Percentiles rank a stretch among this genome's conserved stretches.
These are phyloP conservation scores for Archips xylosteana DNA, from an alignment of 2,888 invertebrate species.

Conservation along the genomic window DNA sequence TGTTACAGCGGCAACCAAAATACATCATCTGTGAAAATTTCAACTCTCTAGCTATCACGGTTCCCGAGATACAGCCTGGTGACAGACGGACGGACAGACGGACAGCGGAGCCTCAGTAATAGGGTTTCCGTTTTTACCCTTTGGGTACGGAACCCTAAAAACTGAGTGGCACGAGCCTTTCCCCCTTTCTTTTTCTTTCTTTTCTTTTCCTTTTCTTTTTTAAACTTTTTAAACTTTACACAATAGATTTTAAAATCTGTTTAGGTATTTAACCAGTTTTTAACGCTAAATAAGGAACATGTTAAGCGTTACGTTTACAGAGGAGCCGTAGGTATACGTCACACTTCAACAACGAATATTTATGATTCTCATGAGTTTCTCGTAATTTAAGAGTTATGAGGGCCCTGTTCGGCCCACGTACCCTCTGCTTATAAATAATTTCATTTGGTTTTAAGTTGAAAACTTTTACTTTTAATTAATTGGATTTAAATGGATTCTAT, in stretches of 20 bases:
- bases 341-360: conserved; percentile 31
- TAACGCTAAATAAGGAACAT: not conserved
- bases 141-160: too few relatives aligned
- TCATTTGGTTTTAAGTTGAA: not conserved
- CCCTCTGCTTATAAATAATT: conserved; percentile 7
- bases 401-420: conserved; percentile 17
- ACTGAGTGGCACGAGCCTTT: too few relatives aligned
- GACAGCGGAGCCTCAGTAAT: too few relatives aligned
- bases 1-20: too few relatives aligned
- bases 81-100: too few relatives aligned
- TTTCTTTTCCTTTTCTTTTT: too few relatives aligned
- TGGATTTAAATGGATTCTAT: not conserved
- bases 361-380: conserved; percentile 38
- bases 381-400: conserved; percentile 34
- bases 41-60: too few relatives aligned
- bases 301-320: not conserved
- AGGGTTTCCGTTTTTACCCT: too few relatives aligned
- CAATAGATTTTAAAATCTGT: not conserved
- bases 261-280: not conserved
- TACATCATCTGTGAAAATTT: too few relatives aligned
- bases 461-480: not conserved
- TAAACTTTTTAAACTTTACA: too few relatives aligned
- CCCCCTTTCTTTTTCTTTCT: too few relatives aligned
- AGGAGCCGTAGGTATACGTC: conserved; percentile 24
- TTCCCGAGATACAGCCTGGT: too few relatives aligned